A percentile compares a stretch with the other conserved stretches of the same genome.
phyloP scores from a whole-genome alignment of 2,113 vertebrate genomes.

The Lepus timidus region DNA sequence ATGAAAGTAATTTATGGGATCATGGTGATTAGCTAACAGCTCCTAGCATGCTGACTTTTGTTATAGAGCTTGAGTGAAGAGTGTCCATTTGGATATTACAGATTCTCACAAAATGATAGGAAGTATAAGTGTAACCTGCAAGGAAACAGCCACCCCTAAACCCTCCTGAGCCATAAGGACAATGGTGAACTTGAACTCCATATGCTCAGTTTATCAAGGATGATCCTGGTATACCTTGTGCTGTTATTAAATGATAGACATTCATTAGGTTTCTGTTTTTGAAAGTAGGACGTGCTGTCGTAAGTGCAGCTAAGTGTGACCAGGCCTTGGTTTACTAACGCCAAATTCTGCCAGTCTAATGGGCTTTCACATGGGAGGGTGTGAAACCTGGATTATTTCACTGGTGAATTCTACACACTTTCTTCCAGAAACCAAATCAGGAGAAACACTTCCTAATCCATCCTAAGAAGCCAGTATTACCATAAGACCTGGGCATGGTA shows the following conservation, averaged over 20 bases:
- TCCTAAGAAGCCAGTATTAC: background rate
- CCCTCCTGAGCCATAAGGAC: background rate
- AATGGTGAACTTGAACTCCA: background rate
- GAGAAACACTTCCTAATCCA: background rate
- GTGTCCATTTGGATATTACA: fast-evolving
- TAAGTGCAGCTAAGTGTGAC: background rate
- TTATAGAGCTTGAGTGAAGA: background rate
- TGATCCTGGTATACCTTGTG: fast-evolving
- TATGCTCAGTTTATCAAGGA: fast-evolving
- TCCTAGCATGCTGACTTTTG: background rate
- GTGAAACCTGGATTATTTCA: background rate
- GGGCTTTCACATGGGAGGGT: background rate
- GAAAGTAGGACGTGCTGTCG: background rate
- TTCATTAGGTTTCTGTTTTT: background rate
- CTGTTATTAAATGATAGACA: fast-evolving
- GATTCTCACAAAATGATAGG: background rate
- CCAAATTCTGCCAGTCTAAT: no score
- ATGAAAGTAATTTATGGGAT: background rate
- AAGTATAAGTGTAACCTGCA: fast-evolving
- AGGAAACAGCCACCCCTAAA: fast-evolving
- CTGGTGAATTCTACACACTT: no score
- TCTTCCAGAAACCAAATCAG: background rate
- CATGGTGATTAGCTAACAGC: background rate
- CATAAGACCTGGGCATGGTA: background rate
- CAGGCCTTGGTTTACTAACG: background rate